Evolutionary conservation across 1,140 invertebrate species (phyloP).

Genomic region (Bombus soroeensis): DNA sequence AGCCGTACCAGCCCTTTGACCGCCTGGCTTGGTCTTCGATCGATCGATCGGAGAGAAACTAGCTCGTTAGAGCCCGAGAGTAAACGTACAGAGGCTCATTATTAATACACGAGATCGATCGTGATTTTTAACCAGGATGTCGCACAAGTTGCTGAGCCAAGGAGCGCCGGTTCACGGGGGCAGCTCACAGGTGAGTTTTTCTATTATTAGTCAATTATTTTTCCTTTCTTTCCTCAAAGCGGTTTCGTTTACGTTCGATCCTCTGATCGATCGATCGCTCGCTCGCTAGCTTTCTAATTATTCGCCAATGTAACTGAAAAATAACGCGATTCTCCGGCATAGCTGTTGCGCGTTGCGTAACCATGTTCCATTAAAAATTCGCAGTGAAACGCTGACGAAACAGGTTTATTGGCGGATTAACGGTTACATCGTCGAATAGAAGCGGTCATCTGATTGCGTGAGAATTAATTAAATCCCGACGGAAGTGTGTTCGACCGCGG

Average conservation of each 20-base stretch:
- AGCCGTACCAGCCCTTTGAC: not conserved
- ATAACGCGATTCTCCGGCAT: not conserved
- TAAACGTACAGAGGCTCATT: slow-evolving; percentile 19
- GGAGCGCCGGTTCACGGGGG: slow-evolving; percentile 73
- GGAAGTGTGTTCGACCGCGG: slow-evolving; percentile 7
- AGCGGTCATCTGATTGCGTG: slow-evolving; percentile 12
- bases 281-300: not conserved
- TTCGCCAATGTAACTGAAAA: not conserved
- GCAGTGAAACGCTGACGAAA: slow-evolving; percentile 12
- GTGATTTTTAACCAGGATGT: slow-evolving; percentile 68
- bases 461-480: slow-evolving; percentile 31
- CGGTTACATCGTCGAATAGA: slow-evolving; percentile 13
- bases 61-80: slow-evolving; percentile 10
- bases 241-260: not conserved
- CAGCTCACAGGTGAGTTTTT: slow-evolving; percentile 76
- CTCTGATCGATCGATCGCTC: not conserved
- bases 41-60: not conserved
- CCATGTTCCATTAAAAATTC: slow-evolving; percentile 5
- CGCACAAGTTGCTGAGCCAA: slow-evolving; percentile 73
- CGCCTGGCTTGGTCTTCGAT: not conserved
- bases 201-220: not conserved
- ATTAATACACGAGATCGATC: slow-evolving; percentile 3
- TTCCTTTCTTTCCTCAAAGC: not conserved
- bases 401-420: slow-evolving; percentile 18
- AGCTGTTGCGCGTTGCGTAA: slow-evolving; percentile 23